Evolutionary conservation across 2,888 invertebrate genomes (phyloP).

Genomic region (Ophion costatus): DNA sequence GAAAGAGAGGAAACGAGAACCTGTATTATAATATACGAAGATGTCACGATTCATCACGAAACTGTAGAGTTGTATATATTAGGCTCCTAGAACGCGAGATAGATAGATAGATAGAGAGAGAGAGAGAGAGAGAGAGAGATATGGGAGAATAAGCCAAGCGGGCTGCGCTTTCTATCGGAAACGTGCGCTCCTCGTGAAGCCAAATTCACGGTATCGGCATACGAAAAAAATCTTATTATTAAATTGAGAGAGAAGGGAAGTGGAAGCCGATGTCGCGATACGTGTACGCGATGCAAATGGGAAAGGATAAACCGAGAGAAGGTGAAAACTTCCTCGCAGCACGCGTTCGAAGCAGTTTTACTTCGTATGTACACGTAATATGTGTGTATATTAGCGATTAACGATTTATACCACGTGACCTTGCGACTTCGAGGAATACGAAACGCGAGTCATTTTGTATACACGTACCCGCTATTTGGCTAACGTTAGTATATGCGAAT

Average conservation of each 20-base stretch:
- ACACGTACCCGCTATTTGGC: constrained; percentile 36
- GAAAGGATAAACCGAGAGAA: neutral
- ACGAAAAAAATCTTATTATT: neutral
- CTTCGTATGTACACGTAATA: constrained; percentile 10
- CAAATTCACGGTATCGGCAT: constrained; percentile 18
- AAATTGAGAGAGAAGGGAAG: neutral
- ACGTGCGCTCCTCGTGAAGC: neutral
- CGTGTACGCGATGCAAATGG: constrained; percentile 29
- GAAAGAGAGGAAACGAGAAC: neutral
- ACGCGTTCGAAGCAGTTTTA: constrained; percentile 15
- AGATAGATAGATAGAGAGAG: neutral
- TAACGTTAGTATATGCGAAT: neutral
- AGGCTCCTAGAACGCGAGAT: neutral
- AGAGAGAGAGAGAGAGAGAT: constrained; percentile 20
- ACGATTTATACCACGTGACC: constrained; percentile 54
- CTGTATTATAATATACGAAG: constrained; percentile 41
- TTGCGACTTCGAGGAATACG: constrained; percentile 46
- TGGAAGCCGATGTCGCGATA: constrained; percentile 1
- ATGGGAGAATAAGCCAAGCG: constrained; percentile 2
- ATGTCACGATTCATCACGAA: constrained; percentile 28
- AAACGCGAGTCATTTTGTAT: constrained; percentile 7
- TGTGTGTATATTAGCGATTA: constrained; percentile 50
- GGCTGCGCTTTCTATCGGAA: constrained; percentile 49
- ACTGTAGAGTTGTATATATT: constrained; percentile 54
- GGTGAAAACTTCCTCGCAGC: constrained; percentile 30